Base-by-base conservation (phyloP, 1,140 invertebrate genomes). In the Fopius arisanus region DNA sequence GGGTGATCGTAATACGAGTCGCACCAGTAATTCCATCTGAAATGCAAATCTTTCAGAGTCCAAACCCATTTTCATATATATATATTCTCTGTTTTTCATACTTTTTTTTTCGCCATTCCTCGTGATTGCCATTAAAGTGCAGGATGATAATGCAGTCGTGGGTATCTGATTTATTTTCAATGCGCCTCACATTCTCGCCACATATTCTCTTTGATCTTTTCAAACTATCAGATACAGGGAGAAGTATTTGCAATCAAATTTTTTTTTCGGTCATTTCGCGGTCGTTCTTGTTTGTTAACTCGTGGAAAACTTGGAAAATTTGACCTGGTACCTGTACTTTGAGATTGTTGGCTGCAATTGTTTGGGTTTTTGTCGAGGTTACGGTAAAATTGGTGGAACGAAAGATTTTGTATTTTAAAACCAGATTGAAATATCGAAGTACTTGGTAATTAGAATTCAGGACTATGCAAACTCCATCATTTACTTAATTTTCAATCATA, bases 1-100 rank as follows among this genome's bases (percentile, higher is more conserved):
- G 62, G 40, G 67, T 70, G 66, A 79, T 76, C 68, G 77, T 76
- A 78, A 78, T 79, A 80, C 69, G 77, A 82, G 79, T 78, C 75
- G 74, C 69, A 78, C 77, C 75, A 79, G 68, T 79, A 79, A 72
- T 71, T 72, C 40, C 41, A 48, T 59, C 65, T 65, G 73, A 33
- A 80, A 81, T 80, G 79, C 76, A 81, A 84, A 81, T 83, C 77
- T 75, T 75, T 65, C 72, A 78, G 77, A 79, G 76, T 76, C 68
- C 29, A 59, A 37, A 62, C 10, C 68, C 59, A 14, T 62, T 40
- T 12, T 26, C 33, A 31, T 70, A 28, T 31, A 21, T 31, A 19
- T 26, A 31, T 19, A 29, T 51, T 43, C 5, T 51, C 19, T 28
- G 26, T 51, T 70, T 54, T 54, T n/a, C 51, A 19, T 9, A 7